A percentile compares a stretch with the other conserved stretches of the same genome.
Evolutionary conservation across 2,113 vertebrate genomes (phyloP).

Genomic region (Passer montanus): DNA sequence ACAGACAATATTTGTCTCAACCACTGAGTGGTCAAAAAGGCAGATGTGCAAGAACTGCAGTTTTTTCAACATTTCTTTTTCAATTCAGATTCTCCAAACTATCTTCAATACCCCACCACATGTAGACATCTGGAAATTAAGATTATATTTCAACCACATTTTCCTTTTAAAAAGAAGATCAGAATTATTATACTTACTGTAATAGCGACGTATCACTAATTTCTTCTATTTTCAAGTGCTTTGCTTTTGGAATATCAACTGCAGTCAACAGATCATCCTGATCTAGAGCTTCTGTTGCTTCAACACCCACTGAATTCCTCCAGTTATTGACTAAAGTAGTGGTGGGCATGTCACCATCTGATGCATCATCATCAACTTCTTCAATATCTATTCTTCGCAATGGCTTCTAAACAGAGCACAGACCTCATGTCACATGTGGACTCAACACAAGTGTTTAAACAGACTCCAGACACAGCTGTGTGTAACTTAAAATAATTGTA

Average conservation of each 20-base stretch:
- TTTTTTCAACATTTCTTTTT: background rate
- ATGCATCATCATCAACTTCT: slow-evolving; percentile 80
- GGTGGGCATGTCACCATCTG: background rate
- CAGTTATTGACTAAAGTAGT: background rate
- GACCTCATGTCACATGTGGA: background rate
- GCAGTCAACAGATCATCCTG: slow-evolving; percentile 35
- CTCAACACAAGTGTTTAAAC: background rate
- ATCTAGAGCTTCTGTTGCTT: slow-evolving; percentile 28
- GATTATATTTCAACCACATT: background rate
- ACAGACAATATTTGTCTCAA: background rate
- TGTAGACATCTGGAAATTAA: background rate
- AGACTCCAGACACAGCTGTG: background rate
- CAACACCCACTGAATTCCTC: background rate
- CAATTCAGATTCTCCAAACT: background rate
- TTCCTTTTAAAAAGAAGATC: background rate
- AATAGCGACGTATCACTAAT: slow-evolving; percentile 41
- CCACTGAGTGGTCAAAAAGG: background rate
- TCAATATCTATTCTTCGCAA: slow-evolving; percentile 86
- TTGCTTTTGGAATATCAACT: slow-evolving; percentile 79
- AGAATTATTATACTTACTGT: slow-evolving; percentile 67
- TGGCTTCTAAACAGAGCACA: slow-evolving; percentile 81
- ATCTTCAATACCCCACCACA: background rate
- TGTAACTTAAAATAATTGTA: background rate
- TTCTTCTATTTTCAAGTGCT: slow-evolving; percentile 92
- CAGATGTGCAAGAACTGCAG: background rate